phyloP scores from a whole-genome alignment of 2,113 vertebrate genomes.

The Odocoileus hemionus region DNA sequence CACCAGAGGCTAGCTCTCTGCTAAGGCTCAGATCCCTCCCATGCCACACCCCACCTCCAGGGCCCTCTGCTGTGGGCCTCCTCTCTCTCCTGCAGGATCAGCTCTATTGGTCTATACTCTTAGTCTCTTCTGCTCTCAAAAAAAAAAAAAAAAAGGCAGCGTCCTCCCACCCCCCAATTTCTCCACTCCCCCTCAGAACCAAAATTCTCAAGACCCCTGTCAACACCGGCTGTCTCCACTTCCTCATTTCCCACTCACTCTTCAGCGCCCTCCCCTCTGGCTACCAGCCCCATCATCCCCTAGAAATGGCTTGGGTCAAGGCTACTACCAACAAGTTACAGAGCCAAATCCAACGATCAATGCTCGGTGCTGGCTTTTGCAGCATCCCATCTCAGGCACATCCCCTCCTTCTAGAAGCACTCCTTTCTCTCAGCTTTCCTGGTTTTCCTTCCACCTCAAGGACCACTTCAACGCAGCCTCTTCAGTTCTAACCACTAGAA shows the following conservation, averaged over 20 bases:
- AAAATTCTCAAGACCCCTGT: background rate
- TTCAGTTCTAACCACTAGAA: background rate
- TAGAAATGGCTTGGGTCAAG: background rate
- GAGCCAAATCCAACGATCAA: background rate
- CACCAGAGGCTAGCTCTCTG: background rate
- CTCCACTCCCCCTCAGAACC: background rate
- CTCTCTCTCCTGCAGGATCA: background rate
- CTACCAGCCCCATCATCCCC: background rate
- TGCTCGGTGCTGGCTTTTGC: background rate
- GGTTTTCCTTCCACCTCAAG: background rate
- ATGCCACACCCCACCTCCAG: background rate
- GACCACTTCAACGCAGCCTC: background rate
- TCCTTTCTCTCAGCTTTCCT: background rate
- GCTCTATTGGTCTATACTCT: background rate
- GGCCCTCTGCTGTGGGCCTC: background rate
- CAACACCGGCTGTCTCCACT: background rate
- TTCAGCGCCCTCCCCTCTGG: background rate
- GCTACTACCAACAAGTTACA: rapidly evolving
- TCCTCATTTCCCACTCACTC: background rate
- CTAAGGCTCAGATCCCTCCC: background rate
- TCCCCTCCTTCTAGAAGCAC: background rate
- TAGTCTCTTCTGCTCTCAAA: background rate
- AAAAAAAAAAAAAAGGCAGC: background rate
- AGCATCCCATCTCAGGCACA: background rate
- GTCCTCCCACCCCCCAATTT: background rate